Base-by-base conservation (phyloP, 2,888 invertebrate genomes). In the Pammene fasciana region DNA sequence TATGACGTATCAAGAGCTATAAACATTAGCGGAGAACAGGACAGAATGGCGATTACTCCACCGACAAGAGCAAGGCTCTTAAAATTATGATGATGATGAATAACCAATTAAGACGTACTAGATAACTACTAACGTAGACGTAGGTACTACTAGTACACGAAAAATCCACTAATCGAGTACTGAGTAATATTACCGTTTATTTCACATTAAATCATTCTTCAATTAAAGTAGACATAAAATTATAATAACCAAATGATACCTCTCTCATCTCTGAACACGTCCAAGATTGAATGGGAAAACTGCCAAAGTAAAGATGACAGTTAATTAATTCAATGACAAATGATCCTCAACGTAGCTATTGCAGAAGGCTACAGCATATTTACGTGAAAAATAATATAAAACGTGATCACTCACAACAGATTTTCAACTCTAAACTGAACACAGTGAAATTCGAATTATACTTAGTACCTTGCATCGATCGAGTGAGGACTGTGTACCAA, bases 291-390 rank as follows among this genome's bases (percentile, higher is more conserved):
- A 68, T 65, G 57, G 16, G 57, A 65, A 68, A 65, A 59, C 64
- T 68, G 68, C 59, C 68, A 68, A 68, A 65, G 52, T 65, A 52
- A 64, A 52, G 68, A 64, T 65, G 68, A 68, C 68, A 68, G 64
- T 59, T 64, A 64, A 68, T 65, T 68, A 65, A 57, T 65, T 68
- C 45, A 57, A 68, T 68, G 68, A 68, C 46, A 68, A 68, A 68
- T 68, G 68, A 59, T 68, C 57, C 50, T 64, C 43, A 18, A 34
- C 41, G 48, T 54, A 18, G 61, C 61, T 62, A 61, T 38, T 41
- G 26, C 26, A 62, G 55, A 55, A 45, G 41, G 57, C 41, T 59
- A 59, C 34, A 45, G 46, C 48, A 50, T 64, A 46, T 59, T 65
- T 65, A 65, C 45, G 18, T 11, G 26, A 64, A 62, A 64, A 67